phyloP scores from a whole-genome alignment of 2,113 vertebrate species.

The Otus sunia region DNA sequence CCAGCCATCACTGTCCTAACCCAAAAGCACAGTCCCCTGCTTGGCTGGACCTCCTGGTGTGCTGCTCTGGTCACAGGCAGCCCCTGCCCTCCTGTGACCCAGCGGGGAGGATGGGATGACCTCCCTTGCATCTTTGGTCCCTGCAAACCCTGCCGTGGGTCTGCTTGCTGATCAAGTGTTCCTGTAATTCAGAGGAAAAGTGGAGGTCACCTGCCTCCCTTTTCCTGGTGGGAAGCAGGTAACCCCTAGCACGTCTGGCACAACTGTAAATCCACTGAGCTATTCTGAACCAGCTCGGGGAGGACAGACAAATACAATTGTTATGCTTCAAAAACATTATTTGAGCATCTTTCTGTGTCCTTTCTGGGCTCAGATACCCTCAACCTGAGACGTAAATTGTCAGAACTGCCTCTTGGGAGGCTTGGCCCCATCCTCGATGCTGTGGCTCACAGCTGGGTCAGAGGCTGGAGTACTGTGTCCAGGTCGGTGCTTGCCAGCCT shows the following conservation, averaged over 20 bases:
- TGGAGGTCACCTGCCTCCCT: background rate
- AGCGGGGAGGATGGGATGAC: background rate
- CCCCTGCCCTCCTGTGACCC: rapidly evolving
- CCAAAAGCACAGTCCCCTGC: background rate
- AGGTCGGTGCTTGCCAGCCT: background rate
- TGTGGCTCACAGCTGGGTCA: background rate
- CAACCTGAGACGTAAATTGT: background rate
- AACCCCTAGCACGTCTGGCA: background rate
- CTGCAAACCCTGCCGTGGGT: rapidly evolving
- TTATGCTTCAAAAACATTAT: background rate
- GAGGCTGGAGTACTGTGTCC: background rate
- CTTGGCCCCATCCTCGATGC: rapidly evolving
- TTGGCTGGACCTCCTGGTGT: background rate
- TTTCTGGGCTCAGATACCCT: background rate
- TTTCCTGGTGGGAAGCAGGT: too few species aligned
- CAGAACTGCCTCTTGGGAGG: background rate
- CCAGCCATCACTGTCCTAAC: background rate
- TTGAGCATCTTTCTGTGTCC: background rate
- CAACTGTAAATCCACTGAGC: background rate
- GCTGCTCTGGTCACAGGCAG: rapidly evolving
- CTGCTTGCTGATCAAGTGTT: background rate
- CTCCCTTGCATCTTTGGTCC: background rate
- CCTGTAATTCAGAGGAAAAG: background rate
- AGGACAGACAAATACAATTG: rapidly evolving
- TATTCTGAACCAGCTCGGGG: background rate